Evolutionary conservation across 2,113 vertebrate genomes (phyloP).

Genomic region (Cromileptes altivelis): DNA sequence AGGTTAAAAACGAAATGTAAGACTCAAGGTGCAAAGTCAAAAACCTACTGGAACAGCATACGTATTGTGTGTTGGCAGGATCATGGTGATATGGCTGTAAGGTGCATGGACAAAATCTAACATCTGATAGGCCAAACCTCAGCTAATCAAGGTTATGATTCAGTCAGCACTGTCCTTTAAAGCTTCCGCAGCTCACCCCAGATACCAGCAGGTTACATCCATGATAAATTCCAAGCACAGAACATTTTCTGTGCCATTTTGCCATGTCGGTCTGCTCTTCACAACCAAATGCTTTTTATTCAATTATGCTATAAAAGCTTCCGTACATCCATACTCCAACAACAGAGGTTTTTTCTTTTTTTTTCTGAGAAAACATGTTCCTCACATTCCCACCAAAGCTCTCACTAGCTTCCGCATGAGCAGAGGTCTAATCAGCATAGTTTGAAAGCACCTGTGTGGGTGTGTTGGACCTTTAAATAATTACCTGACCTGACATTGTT

Average conservation of each 20-base stretch:
- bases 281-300: background rate
- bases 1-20: too few species aligned
- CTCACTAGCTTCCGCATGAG: background rate
- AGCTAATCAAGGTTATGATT: background rate
- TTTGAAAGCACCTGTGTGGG: background rate
- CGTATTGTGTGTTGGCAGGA: background rate
- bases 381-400: background rate
- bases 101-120: background rate
- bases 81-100: background rate
- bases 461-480: background rate
- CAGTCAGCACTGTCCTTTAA: background rate
- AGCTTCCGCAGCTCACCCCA: background rate
- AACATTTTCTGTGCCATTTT: background rate
- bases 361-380: background rate
- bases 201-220: background rate
- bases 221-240: background rate
- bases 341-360: background rate
- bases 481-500: background rate
- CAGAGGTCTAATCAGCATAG: constrained; percentile 5
- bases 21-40: too few species aligned
- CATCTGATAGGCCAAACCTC: background rate
- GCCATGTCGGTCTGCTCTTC: background rate
- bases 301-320: background rate
- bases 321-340: too few species aligned
- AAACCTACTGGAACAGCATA: too few species aligned